phyloP scores from a whole-genome alignment of 2,888 invertebrate genomes.

The Lycia hirtaria region DNA sequence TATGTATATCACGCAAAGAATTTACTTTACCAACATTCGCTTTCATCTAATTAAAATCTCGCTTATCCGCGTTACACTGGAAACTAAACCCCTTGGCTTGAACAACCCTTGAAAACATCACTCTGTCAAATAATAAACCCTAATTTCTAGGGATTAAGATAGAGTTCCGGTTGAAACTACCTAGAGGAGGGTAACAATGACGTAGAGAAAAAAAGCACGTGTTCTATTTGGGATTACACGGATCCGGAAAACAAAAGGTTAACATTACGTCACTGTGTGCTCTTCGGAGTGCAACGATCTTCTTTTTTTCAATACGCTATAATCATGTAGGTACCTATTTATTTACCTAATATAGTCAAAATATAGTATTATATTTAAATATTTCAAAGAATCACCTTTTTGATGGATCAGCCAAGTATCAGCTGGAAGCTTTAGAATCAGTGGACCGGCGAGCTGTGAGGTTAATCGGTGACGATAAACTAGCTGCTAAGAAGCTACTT shows the following conservation, averaged over 20 bases:
- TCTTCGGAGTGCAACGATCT: slow-evolving; percentile 11
- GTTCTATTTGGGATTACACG: slow-evolving; percentile 83
- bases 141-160: slow-evolving; percentile 48
- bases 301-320: neutral
- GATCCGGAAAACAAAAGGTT: slow-evolving; percentile 80
- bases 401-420: no score
- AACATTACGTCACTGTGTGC: slow-evolving; percentile 59
- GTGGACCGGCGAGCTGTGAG: no score
- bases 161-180: slow-evolving; percentile 39
- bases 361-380: no score
- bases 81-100: slow-evolving; percentile 75
- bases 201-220: slow-evolving; percentile 83
- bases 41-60: slow-evolving; percentile 79
- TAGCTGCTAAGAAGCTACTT: no score
- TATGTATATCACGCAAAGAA: slow-evolving; percentile 36
- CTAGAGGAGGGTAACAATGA: slow-evolving; percentile 53
- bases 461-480: no score
- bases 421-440: no score
- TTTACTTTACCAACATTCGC: slow-evolving; percentile 53
- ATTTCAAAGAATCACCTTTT: no score
- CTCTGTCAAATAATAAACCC: slow-evolving; percentile 44
- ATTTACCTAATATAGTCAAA: no score
- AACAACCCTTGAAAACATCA: slow-evolving; percentile 54
- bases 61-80: slow-evolving; percentile 77
- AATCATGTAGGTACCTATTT: no score